These are phyloP conservation scores for Acanthiza pusilla DNA, from an alignment of 2,797 vertebrate species.

Conservation along the genomic window DNA sequence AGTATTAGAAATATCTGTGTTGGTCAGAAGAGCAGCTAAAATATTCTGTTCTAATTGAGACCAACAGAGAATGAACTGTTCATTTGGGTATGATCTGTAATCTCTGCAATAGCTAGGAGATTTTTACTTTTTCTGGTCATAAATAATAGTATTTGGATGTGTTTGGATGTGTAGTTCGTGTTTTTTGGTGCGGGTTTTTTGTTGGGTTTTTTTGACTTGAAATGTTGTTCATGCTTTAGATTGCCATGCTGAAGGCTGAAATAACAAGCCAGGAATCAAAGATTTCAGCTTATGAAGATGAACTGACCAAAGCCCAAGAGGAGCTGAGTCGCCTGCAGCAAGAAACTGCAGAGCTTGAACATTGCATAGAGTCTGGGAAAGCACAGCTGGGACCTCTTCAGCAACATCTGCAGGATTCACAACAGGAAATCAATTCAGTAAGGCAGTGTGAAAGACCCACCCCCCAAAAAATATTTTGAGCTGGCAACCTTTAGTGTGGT, in stretches of 20 bases:
- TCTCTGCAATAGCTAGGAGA: neutral
- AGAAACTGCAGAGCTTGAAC: conserved; percentile 87
- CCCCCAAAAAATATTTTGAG: neutral
- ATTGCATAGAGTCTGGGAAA: conserved; percentile 87
- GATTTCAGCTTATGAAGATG: conserved; percentile 90
- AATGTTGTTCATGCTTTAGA: conserved; percentile 72
- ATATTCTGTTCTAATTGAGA: neutral
- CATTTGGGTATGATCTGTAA: neutral
- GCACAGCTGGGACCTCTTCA: conserved; percentile 89
- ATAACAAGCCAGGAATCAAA: conserved; percentile 89
- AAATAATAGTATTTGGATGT: neutral
- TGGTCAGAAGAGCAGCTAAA: neutral
- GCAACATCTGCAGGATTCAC: conserved; percentile 87
- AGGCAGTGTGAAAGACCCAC: conserved; percentile 42
- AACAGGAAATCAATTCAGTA: conserved; percentile 90
- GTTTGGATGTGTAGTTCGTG: neutral
- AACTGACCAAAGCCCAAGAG: conserved; percentile 87
- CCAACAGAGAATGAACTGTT: neutral
- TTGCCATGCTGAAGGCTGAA: conserved; percentile 87
- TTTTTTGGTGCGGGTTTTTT: neutral
- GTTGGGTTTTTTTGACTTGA: neutral
- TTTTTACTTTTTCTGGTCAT: neutral
- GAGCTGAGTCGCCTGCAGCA: conserved; percentile 90
- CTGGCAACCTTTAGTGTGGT: neutral
- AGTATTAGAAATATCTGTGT: neutral